Base-by-base conservation (phyloP, 2,113 vertebrate species). In the Aplodontia rufa region DNA sequence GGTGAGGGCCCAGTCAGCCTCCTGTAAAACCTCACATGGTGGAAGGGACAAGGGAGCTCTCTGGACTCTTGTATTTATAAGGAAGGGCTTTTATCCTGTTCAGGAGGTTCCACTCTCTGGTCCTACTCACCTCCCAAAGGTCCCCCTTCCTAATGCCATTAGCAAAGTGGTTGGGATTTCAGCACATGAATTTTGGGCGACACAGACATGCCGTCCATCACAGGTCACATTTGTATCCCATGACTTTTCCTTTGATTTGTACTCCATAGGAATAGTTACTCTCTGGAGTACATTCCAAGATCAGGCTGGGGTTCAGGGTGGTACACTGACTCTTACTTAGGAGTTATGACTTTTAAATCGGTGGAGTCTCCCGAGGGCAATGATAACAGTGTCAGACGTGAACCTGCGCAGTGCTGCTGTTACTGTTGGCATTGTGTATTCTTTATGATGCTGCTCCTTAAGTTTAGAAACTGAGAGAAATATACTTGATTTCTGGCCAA, bases 361-460 rank as follows among this genome's bases (percentile, higher is more conserved):
- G 51, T 40, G 28, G 45, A n/a, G 14, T 11, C 20, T 35, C 7
- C 10, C 1, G 68, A 76, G 47, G 14, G 1, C 4, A 22, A 55
- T 5, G 0, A 2, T 14, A 1, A 1, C 5, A 1, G 28, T 71
- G 42, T 30, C 9, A 5, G 19, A 11, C 30, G 1, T 8, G 75
- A 58, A 17, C 20, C 28, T 37, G 19, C 6, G 9, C 1, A 32
- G 14, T 0, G 7, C n/a, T n/a, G 1, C 1, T 32, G 14, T 58
- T 55, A 1, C 24, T 17, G 8, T 20, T 47, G 30, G 58, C 49
- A 10, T 17, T 32, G 22, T 30, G n/a, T 90, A 32, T 42, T 49
- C 40, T 84, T 37, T 66, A 51, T 51, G 60, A 11, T 35, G 42
- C 40, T 47, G 45, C 11, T 62, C 20, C 51, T 75, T 42, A 45